Evolutionary conservation across 2,797 vertebrate genomes (phyloP).

Genomic region (Malacoctenus gilli): DNA sequence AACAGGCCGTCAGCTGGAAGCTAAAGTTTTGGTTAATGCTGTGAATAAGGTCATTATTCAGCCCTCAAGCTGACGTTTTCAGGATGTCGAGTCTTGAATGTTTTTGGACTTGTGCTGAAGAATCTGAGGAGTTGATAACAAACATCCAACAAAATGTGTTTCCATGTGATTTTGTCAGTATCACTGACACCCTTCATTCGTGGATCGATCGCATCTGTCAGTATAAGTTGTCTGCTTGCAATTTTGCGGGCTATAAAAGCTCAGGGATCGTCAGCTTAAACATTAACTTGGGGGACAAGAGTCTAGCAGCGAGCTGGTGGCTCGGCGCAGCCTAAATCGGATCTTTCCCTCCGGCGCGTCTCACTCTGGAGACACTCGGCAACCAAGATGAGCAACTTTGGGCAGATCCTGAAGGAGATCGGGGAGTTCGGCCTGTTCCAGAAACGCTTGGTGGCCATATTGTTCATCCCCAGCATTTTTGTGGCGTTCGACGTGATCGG

Average conservation of each 20-base stretch:
- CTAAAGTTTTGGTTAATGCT: too few relatives aligned
- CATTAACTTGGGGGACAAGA: constrained; percentile 54
- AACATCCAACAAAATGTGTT: background rate
- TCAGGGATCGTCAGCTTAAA: constrained; percentile 45
- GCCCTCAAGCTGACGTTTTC: too few relatives aligned
- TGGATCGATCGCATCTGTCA: constrained; percentile 3
- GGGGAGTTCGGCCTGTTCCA: constrained; percentile 89
- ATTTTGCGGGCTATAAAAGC: constrained; percentile 22
- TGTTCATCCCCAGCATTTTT: constrained; percentile 77
- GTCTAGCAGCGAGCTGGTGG: constrained; percentile 1
- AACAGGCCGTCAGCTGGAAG: too few relatives aligned
- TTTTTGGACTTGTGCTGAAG: too few relatives aligned
- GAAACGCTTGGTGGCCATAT: constrained; percentile 75
- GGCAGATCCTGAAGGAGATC: constrained; percentile 78
- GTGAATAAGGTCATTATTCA: too few relatives aligned
- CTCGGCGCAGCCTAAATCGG: too few relatives aligned
- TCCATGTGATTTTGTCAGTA: background rate
- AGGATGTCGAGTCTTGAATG: too few relatives aligned
- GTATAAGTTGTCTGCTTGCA: constrained; percentile 17
- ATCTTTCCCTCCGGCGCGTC: too few relatives aligned
- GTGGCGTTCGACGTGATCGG: constrained; percentile 82
- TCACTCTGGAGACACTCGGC: background rate
- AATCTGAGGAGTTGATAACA: too few relatives aligned
- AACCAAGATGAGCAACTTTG: constrained; percentile 77
- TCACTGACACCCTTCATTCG: too few relatives aligned